phyloP scores from a whole-genome alignment of 1,140 invertebrate genomes.

The Halesus radiatus region DNA sequence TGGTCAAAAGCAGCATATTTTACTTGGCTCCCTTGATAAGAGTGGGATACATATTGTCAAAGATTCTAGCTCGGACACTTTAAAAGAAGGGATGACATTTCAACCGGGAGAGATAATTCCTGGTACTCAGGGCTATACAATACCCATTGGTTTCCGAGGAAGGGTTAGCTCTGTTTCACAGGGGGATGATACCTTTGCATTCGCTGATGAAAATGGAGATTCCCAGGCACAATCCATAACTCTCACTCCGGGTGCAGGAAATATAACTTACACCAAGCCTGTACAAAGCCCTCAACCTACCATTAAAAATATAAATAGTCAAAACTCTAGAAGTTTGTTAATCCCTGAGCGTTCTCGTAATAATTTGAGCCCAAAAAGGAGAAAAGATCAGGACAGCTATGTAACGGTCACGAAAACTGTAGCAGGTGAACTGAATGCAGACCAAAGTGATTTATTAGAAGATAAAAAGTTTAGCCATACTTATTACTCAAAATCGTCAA shows the following conservation, averaged over 20 bases:
- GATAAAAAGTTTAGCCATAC: constrained; percentile 79
- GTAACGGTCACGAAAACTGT: constrained; percentile 84
- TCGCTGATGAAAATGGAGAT: constrained; percentile 70
- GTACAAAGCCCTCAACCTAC: constrained; percentile 59
- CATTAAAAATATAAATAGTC: constrained; percentile 64
- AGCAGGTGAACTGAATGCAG: constrained; percentile 75
- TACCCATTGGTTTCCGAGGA: constrained; percentile 78
- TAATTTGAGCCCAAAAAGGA: constrained; percentile 54
- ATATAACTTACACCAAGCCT: constrained; percentile 66
- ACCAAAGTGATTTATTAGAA: constrained; percentile 71
- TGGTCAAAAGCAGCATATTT: constrained; percentile 69
- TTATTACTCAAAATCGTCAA: constrained; percentile 88
- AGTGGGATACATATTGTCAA: constrained; percentile 70
- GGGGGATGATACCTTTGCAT: constrained; percentile 72
- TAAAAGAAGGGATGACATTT: constrained; percentile 70
- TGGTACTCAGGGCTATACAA: constrained; percentile 74
- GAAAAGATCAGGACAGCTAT: constrained; percentile 69
- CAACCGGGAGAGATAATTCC: constrained; percentile 75
- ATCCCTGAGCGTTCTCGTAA: constrained; percentile 59
- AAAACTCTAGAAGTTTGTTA: constrained; percentile 63
- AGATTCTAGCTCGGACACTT: constrained; percentile 63
- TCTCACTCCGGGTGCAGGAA: constrained; percentile 71
- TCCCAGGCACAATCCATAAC: constrained; percentile 77
- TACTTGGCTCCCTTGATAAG: constrained; percentile 69
- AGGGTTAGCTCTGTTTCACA: constrained; percentile 74